A percentile compares a stretch with the other conserved stretches of the same genome.
Evolutionary conservation across 2,113 vertebrate genomes (phyloP).

Genomic region (Zosterops borbonicus): DNA sequence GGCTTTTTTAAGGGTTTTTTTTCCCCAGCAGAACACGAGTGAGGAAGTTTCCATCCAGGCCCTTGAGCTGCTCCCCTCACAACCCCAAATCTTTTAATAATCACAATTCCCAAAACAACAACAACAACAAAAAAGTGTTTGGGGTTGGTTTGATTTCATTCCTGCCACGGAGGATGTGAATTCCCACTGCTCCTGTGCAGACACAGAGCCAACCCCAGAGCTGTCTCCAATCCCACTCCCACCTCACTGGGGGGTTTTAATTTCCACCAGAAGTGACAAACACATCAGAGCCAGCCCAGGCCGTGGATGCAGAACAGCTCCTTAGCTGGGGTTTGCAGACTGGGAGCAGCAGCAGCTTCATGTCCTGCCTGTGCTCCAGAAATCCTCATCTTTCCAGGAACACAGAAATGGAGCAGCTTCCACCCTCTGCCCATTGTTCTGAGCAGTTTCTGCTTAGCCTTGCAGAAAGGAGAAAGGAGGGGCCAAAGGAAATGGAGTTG

Average conservation of each 20-base stretch:
- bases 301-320: background rate
- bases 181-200: background rate
- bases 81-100: background rate
- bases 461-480: background rate
- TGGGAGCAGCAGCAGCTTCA: background rate
- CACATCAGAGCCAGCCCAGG: background rate
- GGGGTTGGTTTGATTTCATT: background rate
- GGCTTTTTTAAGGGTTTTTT: background rate
- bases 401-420: rapidly evolving
- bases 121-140: rapidly evolving
- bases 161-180: background rate
- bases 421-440: background rate
- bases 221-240: background rate
- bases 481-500: background rate
- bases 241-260: background rate
- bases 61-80: background rate
- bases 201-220: background rate
- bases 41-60: background rate
- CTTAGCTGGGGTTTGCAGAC: background rate
- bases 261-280: background rate
- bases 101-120: background rate
- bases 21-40: rapidly evolving
- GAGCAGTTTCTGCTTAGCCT: background rate
- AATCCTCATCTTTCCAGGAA: background rate
- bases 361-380: background rate